phyloP scores from a whole-genome alignment of 1,140 invertebrate genomes.

The Aphelenchoides besseyi region DNA sequence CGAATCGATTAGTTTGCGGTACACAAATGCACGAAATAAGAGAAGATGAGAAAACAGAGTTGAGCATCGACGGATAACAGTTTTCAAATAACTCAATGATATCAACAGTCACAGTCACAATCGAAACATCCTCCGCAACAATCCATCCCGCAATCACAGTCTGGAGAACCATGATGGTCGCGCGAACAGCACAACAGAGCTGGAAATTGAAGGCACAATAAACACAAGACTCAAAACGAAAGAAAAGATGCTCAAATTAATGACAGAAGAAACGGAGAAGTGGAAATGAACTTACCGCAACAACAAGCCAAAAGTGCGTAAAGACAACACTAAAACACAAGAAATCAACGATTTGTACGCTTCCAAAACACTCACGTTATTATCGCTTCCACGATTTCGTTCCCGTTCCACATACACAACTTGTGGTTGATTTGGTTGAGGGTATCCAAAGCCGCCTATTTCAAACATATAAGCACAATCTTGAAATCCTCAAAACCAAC shows the following conservation, averaged over 20 bases:
- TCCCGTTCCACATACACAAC: conserved; percentile 17
- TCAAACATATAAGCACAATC: no score
- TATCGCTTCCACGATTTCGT: neutral
- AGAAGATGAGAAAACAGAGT: no score
- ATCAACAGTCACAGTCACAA: neutral
- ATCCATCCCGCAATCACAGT: conserved; percentile 1
- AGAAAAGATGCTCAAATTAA: neutral
- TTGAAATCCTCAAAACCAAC: no score
- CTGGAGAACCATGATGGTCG: neutral
- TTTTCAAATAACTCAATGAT: no score
- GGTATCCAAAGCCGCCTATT: conserved; percentile 10
- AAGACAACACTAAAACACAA: conserved; percentile 9
- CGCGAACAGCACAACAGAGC: neutral
- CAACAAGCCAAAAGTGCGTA: conserved; percentile 20
- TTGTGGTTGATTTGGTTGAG: conserved; percentile 15
- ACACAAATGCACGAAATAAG: no score
- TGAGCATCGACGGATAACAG: no score
- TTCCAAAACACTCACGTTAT: conserved; percentile 12
- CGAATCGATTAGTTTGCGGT: no score
- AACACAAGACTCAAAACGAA: no score
- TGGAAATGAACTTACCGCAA: conserved; percentile 14
- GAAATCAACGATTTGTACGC: neutral
- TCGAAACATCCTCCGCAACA: neutral
- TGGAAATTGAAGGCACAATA: no score
- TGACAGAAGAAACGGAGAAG: neutral